These are phyloP conservation scores for Corydoras sp. DNA, from an alignment of 2,113 vertebrate genomes.

Conservation along the genomic window DNA sequence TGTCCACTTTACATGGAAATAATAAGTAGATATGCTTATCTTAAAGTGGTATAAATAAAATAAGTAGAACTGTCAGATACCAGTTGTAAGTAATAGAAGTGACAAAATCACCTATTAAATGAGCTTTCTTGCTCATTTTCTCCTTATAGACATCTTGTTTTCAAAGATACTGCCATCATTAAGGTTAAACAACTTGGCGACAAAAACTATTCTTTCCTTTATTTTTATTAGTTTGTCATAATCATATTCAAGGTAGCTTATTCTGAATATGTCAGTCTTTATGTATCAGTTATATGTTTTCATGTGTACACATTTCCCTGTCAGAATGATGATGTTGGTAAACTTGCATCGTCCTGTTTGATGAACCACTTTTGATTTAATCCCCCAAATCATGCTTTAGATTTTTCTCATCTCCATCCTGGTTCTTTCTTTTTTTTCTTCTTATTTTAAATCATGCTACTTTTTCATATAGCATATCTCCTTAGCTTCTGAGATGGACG, in stretches of 20 bases:
- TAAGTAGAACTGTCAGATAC: conserved; percentile 29
- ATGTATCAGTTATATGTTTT: conserved; percentile 26
- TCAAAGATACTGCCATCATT: conserved; percentile 26
- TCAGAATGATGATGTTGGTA: conserved; percentile 35
- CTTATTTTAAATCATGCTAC: conserved; percentile 51
- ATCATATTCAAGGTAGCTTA: conserved; percentile 64
- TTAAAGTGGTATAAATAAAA: conserved; percentile 1
- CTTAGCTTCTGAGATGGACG: conserved; percentile 21
- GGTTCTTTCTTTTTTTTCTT: conserved; percentile 44
- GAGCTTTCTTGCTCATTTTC: conserved; percentile 48
- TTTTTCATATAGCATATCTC: conserved; percentile 42
- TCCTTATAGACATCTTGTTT: conserved; percentile 36
- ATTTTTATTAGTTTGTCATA: conserved; percentile 55
- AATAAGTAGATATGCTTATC: conserved; percentile 4
- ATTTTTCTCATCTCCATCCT: conserved; percentile 38
- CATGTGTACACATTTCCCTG: conserved; percentile 25
- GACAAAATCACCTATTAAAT: conserved; percentile 45
- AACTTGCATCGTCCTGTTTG: conserved; percentile 49
- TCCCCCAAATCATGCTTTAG: conserved; percentile 28
- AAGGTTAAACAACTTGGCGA: conserved; percentile 38
- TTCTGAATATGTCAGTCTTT: conserved; percentile 54
- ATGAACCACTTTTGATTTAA: conserved; percentile 44
- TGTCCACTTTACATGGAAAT: conserved; percentile 6
- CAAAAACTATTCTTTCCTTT: conserved; percentile 46
- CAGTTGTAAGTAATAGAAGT: conserved; percentile 26